Base-by-base conservation (phyloP, 1,140 invertebrate genomes). In the Chrysoperla carnea region DNA sequence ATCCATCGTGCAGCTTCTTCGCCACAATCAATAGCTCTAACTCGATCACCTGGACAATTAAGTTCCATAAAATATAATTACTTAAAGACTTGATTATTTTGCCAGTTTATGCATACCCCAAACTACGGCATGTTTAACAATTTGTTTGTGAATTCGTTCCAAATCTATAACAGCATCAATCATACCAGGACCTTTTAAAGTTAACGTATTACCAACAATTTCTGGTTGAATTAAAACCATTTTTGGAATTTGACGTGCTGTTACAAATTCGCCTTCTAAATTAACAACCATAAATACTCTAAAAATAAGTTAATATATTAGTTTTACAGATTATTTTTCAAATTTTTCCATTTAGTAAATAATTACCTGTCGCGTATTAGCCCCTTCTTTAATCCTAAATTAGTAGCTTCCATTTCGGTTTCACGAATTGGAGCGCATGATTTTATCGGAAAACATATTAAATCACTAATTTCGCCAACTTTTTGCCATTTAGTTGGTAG, bases 1-100 rank as follows among this genome's bases (percentile, higher is more conserved):
- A 76, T 54, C 75, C 75, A 78, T 8, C 56, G 57, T 4, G 75
- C 71, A 14, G 62, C 62, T 45, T 73, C 73, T 38, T 72, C 67
- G 12, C 76, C 75, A 42, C 74, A 77, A 45, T 78, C 75, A 36
- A 70, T 64, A 0, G 62, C 65, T 13, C 64, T 52, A 5, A 75
- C 55, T 0, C 60, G 42, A 45, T 63, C 58, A 31, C 37, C 36
- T 37, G 37, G 13, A 43, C 23, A 41, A 29, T 36, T 40, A 42
- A 37, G 12, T 23, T 23, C 5, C 17, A 23, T 23, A 23, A 23
- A 23, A 23, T 3, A 23, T 23, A 23, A 23, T 23, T 5, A 23
- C 2, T 23, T 23, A 23, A 23, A 3, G 17, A 3, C 17, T 5
- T 5, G 5, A 23, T 2, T 23, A 23, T 5, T 23, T 23, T 23